Base-by-base conservation (phyloP, 2,888 invertebrate species). In the Orthosia incerta region DNA sequence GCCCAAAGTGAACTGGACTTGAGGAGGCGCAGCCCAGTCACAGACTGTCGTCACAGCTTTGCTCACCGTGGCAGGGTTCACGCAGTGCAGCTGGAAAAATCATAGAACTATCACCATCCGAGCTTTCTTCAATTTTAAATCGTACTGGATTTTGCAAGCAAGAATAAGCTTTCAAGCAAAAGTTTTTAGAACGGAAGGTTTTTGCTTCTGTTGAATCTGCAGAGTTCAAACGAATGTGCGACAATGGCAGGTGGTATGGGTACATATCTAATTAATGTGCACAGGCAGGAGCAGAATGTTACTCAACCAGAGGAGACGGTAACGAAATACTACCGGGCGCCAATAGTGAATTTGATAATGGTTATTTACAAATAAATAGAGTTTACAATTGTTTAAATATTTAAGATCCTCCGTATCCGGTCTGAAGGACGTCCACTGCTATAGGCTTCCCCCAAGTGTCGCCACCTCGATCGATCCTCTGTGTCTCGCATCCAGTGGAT, bases 21-120 rank as follows among this genome's bases (percentile, higher is more conserved):
- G 93, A 1, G 95, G 95, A 0, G 95, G 94, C 0, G 95, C 94
- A 0, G 84, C 90, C 95, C 95, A 95, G 83, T 95, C 95, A 87
- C 95, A 95, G 0, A 95, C 95, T 0, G 88, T 88, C 0, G 94
- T 92, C 57, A 91, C 89, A 0, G 90, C 95, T 65, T 92, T 93
- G 68, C 92, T 92, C 15, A 95, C 93, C 1, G 91, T 84, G 1
- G 94, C 80, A 1, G 95, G 95, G 59, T 92, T 93, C 2, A 94
- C 62, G 85, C 95, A 95, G 87, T 84, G 94, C 86, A 95, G 83
- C 95, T 95, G 87, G 0, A 93, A 91, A 71, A n/a, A 51, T 26
- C 7, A 55, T 15, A 60, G 2, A 59, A n/a, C 16, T 31, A 18
- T 46, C 1, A 59, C 50, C 16, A 31, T 18, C 2, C 31, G n/a